Conservation (phyloP, 1,140 invertebrate species). For the Sipha flava region DNA sequence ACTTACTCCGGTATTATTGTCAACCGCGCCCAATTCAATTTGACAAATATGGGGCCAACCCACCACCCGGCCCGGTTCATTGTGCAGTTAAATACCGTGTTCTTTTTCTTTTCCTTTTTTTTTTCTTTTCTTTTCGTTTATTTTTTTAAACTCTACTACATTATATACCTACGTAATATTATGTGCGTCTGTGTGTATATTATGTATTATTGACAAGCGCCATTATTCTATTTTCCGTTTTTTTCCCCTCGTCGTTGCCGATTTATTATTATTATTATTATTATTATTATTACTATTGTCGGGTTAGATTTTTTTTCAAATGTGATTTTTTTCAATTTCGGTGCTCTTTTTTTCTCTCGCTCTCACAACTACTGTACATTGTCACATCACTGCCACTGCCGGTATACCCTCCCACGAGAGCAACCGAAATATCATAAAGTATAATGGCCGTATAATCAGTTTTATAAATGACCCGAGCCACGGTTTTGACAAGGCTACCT, state of each 20-base stretch:
- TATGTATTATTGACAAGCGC: background rate
- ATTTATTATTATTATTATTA: background rate
- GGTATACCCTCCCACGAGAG: constrained; percentile 28
- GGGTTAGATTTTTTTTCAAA: background rate
- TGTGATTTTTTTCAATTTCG: constrained; percentile 23
- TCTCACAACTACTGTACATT: background rate
- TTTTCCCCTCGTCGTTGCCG: background rate
- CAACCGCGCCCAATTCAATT: constrained; percentile 21
- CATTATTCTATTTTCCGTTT: constrained; percentile 13
- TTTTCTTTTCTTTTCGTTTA: background rate
- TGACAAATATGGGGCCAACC: constrained; percentile 21
- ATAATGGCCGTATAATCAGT: constrained; percentile 30
- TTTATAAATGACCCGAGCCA: constrained; percentile 26
- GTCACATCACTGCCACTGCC: background rate
- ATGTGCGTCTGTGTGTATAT: background rate
- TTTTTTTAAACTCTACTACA: background rate
- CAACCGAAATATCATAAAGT: constrained; percentile 24
- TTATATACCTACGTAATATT: too few relatives aligned
- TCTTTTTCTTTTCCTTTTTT: background rate
- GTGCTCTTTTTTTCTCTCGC: background rate
- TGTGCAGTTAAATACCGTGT: constrained; percentile 7
- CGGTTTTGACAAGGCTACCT: constrained; percentile 26
- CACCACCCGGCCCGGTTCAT: background rate
- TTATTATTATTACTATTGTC: background rate
- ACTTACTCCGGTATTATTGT: background rate